Base-by-base conservation (phyloP, 2,888 invertebrate genomes). In the Dolichomitus sp. region DNA sequence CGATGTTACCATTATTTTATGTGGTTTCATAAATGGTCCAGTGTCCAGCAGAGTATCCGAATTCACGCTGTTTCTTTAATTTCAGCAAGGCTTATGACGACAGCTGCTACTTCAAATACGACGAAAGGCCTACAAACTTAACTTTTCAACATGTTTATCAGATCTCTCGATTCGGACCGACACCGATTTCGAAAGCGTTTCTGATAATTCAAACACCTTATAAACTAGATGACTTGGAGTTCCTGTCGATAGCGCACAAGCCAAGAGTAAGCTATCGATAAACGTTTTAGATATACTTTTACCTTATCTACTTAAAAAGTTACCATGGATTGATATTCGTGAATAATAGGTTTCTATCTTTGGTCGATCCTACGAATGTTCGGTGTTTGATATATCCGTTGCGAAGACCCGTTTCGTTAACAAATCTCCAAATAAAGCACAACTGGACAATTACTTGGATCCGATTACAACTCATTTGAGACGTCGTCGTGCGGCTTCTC, bases 101-200 rank as follows among this genome's bases (percentile, higher is more conserved):
- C 59, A 78, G 63, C 27, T 91, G 90, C 37, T 86, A 91, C 54
- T 84, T 77, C 17, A 76, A 69, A 11, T 27, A 68, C 42, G 69
- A 77, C 11, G 80, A 82, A 45, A 79, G 63, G 66, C 48, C 76
- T 50, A 66, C 74, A 4, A 88, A 87, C 54, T 52, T 91, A 6
- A 87, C 81, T 40, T 89, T 92, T 75, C 87, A 89, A 57, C 91
- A 91, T 57, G 80, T 79, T 48, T 91, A 91, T 83, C 88, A 89
- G 40, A 85, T 92, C 40, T 72, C 87, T 7, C 88, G 90, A 72
- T 84, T 85, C 33, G 91, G 91, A 1, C 80, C 75, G 7, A 90
- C 91, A 0, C 85, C 89, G 6, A 85, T 91, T 63, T 75, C 73
- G 9, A 65, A 80, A 17, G 88, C 88, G 0, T 68, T 73, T 33